Evolutionary conservation across 1,140 invertebrate species (phyloP), one percentile per base, ranked within the genome.

Genomic region (Oncopodura yosiiana): DNA sequence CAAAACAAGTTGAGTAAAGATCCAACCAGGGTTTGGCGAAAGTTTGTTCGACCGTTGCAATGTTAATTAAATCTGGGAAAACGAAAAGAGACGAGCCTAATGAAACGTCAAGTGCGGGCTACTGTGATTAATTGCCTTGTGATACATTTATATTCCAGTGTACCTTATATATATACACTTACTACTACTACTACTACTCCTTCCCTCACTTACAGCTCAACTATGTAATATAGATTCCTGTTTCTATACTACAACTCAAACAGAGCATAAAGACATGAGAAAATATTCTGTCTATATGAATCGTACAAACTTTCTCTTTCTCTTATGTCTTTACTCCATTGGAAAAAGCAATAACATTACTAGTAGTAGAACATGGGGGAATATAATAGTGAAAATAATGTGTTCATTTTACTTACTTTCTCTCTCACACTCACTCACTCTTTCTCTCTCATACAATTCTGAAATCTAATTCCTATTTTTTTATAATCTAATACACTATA

Each of bases 61-160:
- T 62, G 62, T 63, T 63, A 63, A 63, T 63, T 63, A 63, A 63
- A 63, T 63, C 62, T 63, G 58, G 55, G 54, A 50, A 60, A 63
- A 58, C 53, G 54, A 56, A 62, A 62, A 56, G 61, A 62, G 56
- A 59, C 56, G 61, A 62, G 61, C 61, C n/a, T 62, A 62, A 62
- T 62, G 61, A 62, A 60, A 63, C 62, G 62, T 63, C 62, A 60
- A 60, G 62, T 60, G 57, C 54, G 62, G 61, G 62, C 62, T 60
- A 63, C 62, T 63, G 62, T 63, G 62, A 63, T 63, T 63, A 63
- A 63, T 63, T 63, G 62, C 62, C 58, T 53, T 56, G 62, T 59
- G 61, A 62, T 62, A 58, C 56, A 56, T 48, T 53, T 62, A 54
- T 62, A 55, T 58, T 48, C 56, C 49, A 37, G 34, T n/a, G 49